Conservation (phyloP, 2,888 invertebrate genomes). For the Cerastoderma edule region DNA sequence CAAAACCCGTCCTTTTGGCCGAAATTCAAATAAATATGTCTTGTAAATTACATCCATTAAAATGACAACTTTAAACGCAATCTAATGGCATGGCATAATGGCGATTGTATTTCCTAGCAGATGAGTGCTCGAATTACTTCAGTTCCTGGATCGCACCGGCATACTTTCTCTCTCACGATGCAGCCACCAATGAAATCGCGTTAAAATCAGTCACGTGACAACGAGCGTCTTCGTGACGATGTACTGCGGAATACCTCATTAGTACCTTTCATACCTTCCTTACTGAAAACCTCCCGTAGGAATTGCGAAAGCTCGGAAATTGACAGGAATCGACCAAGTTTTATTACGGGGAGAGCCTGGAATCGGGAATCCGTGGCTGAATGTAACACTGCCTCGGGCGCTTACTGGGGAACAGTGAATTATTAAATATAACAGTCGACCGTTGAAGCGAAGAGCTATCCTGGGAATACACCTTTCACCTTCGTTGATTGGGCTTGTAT, state of each 20-base stretch:
- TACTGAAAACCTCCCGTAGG: constrained; percentile 1
- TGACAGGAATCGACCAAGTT: background rate
- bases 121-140: too few species aligned
- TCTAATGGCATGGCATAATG: too few species aligned
- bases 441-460: background rate
- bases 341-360: background rate
- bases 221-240: background rate
- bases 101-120: too few species aligned
- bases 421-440: constrained; percentile 17
- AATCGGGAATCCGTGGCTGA: background rate
- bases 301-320: background rate
- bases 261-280: constrained; percentile 8
- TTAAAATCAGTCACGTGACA: background rate
- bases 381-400: background rate
- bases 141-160: too few species aligned
- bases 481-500: background rate
- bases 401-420: background rate
- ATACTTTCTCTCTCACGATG: too few species aligned
- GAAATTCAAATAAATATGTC: too few species aligned
- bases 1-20: too few species aligned
- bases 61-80: too few species aligned
- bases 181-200: background rate
- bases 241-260: background rate
- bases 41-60: too few species aligned
- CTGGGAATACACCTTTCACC: background rate